These are phyloP conservation scores for Holothuria scabra DNA, from an alignment of 53 echinoderm and acorn worm genomes.

Conservation along the genomic window DNA sequence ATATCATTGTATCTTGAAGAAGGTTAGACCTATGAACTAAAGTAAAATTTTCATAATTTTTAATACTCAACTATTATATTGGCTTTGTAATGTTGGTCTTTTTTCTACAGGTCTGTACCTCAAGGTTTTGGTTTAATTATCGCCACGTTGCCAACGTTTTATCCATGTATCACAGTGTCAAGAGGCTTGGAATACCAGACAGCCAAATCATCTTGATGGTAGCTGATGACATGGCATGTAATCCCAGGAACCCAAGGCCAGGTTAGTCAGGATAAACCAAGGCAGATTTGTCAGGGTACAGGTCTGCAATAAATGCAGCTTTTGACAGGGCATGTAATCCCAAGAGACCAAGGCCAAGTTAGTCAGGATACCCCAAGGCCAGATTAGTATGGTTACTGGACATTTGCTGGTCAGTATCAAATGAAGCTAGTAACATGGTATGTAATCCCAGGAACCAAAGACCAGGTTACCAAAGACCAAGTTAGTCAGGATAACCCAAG, in stretches of 20 bases:
- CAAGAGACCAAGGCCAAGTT: too few relatives aligned
- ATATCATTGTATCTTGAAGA: background rate
- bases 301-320: background rate
- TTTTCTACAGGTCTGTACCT: slow-evolving; percentile 84
- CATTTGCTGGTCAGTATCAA: too few relatives aligned
- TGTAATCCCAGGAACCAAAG: slow-evolving; percentile 94
- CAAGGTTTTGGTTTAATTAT: slow-evolving; percentile 98
- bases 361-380: too few relatives aligned
- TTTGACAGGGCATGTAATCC: too few relatives aligned
- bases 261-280: slow-evolving; percentile 46
- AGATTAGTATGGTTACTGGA: too few relatives aligned
- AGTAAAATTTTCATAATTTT: background rate
- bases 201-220: slow-evolving; percentile 97
- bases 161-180: slow-evolving; percentile 93
- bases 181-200: slow-evolving; percentile 94
- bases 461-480: too few relatives aligned
- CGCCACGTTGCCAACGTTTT: slow-evolving; percentile 93
- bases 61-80: background rate
- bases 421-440: slow-evolving; percentile 90
- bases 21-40: background rate
- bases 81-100: background rate
- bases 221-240: slow-evolving; percentile 95
- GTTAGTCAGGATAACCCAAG: background rate
- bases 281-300: too few relatives aligned
- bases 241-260: slow-evolving; percentile 92